Evolutionary conservation across 2,113 vertebrate genomes (phyloP), one percentile per base, ranked within the genome.

Genomic region (Callospermophilus lateralis): DNA sequence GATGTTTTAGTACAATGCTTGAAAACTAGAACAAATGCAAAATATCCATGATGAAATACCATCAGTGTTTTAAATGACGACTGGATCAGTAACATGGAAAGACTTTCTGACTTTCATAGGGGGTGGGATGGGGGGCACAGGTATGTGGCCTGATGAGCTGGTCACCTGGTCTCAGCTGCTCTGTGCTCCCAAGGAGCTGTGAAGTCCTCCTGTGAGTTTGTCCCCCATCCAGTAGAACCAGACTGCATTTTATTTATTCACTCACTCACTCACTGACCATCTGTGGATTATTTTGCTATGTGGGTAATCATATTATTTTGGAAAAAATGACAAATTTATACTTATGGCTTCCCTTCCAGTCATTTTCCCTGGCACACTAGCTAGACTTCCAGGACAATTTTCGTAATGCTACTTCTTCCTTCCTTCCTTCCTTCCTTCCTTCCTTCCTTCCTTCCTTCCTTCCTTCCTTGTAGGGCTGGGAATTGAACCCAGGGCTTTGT

Each of bases 301-400:
- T 4, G 72, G 37, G 51, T 84, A 92, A 79, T 8, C 70, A 19
- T 39, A 51, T 67, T 26, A 84, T 58, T 67, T 90, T 45, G 45
- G 88, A 65, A 95, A 97, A 34, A 85, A 85, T 78, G 77, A 80
- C 17, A 81, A 48, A n/a, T 70, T 86, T 53, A 8, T 76, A 74
- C 80, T 51, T 85, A 77, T 58, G 65, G 20, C 30, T 67, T 90
- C 34, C 11, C 89, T 89, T 90, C 74, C n/a, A 51, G n/a, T 76
- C 24, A 16, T 45, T 77, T 80, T 67, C 12, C 28, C 15, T 58
- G 1, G 24, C 4, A 39, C 17, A 22, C 72, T 77, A 58, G 32
- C 63, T 67, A 37, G 53, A 65, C 30, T 68, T 74, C 9, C 28
- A 80, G 92, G 10, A 55, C 11, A 81, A 11, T 61, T 77, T 45